These are phyloP conservation scores for Hedya salicella DNA, from an alignment of 2,888 invertebrate genomes.

Conservation along the genomic window DNA sequence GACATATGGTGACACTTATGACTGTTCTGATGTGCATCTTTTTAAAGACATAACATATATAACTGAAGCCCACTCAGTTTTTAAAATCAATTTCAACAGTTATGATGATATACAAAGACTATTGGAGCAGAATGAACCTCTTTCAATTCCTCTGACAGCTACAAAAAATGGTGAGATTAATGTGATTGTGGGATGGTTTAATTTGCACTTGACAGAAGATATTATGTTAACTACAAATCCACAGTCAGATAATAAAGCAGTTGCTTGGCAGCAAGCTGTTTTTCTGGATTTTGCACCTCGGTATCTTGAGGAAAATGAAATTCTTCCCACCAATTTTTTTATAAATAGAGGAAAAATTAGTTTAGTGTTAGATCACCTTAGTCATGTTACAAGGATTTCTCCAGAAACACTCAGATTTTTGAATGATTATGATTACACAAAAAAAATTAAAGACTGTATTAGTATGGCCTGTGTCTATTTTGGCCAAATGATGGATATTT, in stretches of 20 bases:
- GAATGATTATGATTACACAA: conserved; percentile 79
- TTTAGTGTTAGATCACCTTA: conserved; percentile 56
- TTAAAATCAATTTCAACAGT: conserved; percentile 87
- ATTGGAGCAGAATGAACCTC: conserved; percentile 66
- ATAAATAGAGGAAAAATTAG: conserved; percentile 71
- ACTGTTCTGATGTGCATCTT: conserved; percentile 87
- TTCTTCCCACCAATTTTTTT: conserved; percentile 64
- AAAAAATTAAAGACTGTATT: conserved; percentile 67
- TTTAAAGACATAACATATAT: conserved; percentile 84
- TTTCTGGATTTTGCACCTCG: conserved; percentile 84
- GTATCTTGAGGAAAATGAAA: conserved; percentile 58
- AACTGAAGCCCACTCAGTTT: conserved; percentile 82
- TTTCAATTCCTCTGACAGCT: conserved; percentile 66
- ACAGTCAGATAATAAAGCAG: conserved; percentile 68
- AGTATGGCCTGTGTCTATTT: conserved; percentile 69
- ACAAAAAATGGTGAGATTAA: conserved; percentile 84
- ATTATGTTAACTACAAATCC: conserved; percentile 87
- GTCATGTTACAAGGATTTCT: conserved; percentile 61
- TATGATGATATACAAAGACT: conserved; percentile 73
- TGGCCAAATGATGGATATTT: conserved; percentile 67
- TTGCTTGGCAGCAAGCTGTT: conserved; percentile 92
- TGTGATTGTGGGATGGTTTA: conserved; percentile 90
- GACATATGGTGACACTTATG: conserved; percentile 85
- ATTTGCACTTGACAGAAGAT: conserved; percentile 87
- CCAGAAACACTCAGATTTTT: conserved; percentile 72